A percentile compares a stretch with the other conserved stretches of the same genome.
Evolutionary conservation across 2,797 vertebrate genomes (phyloP).

Genomic region (Myioborus miniatus): DNA sequence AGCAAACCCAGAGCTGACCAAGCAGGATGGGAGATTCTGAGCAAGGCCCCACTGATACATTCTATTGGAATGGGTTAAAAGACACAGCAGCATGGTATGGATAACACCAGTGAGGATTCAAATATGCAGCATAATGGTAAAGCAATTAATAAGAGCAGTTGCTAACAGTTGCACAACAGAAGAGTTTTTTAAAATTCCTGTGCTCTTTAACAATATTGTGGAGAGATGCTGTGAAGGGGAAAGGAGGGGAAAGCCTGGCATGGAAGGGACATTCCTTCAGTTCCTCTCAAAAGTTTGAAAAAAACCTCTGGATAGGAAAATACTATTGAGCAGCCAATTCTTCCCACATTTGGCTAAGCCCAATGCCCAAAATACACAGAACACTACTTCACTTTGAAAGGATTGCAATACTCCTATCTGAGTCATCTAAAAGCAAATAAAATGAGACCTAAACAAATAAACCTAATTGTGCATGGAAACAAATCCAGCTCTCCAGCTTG

Average conservation of each 20-base stretch:
- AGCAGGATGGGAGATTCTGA: slow-evolving; percentile 22
- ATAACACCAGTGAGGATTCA: neutral
- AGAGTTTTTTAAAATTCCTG: slow-evolving; percentile 51
- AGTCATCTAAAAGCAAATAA: slow-evolving; percentile 82
- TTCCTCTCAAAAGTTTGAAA: slow-evolving; percentile 75
- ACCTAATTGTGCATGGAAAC: slow-evolving; percentile 76
- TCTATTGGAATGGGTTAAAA: slow-evolving; percentile 7
- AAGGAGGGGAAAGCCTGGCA: slow-evolving; percentile 53
- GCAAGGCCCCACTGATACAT: neutral
- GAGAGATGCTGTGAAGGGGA: slow-evolving; percentile 41
- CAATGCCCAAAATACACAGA: slow-evolving; percentile 75
- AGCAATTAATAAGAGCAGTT: slow-evolving; percentile 52
- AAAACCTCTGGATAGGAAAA: slow-evolving; percentile 78
- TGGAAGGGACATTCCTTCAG: slow-evolving; percentile 70
- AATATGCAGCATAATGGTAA: slow-evolving; percentile 21
- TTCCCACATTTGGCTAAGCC: slow-evolving; percentile 71
- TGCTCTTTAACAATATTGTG: slow-evolving; percentile 42
- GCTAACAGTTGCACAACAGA: slow-evolving; percentile 35
- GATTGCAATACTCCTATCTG: slow-evolving; percentile 78
- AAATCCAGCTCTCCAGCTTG: slow-evolving; percentile 74
- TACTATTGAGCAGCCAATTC: slow-evolving; percentile 74
- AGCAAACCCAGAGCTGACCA: neutral
- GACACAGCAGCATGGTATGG: neutral
- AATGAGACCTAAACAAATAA: slow-evolving; percentile 82
- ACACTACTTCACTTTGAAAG: slow-evolving; percentile 76